phyloP scores from a whole-genome alignment of 2,113 vertebrate species.

The Zeus faber region DNA sequence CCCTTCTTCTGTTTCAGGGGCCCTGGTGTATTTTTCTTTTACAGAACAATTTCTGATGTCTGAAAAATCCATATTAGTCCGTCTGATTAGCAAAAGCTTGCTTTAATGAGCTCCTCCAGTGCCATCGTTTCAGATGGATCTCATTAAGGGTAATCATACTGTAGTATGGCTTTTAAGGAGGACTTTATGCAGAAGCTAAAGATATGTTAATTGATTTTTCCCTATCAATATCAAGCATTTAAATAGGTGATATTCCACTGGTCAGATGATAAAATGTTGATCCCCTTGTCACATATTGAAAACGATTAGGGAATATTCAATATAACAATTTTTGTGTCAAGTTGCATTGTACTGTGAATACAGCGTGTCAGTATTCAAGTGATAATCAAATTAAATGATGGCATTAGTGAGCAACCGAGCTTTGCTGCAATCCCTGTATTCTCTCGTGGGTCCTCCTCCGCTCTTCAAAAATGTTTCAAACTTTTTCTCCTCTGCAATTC shows the following conservation, averaged over 20 bases:
- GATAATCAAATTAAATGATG: constrained; percentile 68
- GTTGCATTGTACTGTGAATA: constrained; percentile 47
- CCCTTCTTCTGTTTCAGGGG: constrained; percentile 65
- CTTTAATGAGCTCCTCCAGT: constrained; percentile 72
- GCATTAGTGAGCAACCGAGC: constrained; percentile 64
- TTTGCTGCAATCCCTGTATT: constrained; percentile 54
- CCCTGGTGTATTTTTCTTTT: constrained; percentile 65
- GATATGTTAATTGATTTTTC: constrained; percentile 68
- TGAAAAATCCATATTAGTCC: constrained; percentile 71
- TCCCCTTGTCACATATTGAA: constrained; percentile 48
- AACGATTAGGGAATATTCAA: constrained; percentile 41
- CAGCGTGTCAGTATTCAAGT: constrained; percentile 52
- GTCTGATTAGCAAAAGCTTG: constrained; percentile 72
- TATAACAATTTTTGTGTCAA: constrained; percentile 41
- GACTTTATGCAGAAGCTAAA: constrained; percentile 59
- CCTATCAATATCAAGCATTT: constrained; percentile 61
- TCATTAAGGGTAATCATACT: constrained; percentile 75
- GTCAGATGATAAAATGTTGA: constrained; percentile 52
- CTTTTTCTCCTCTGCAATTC: constrained; percentile 83
- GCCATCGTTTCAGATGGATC: constrained; percentile 67
- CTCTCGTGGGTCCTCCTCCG: constrained; percentile 73
- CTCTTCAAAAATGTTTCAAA: constrained; percentile 91
- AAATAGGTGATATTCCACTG: constrained; percentile 62
- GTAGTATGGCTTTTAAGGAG: constrained; percentile 67
- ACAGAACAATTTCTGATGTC: constrained; percentile 70